A percentile compares a stretch with the other conserved stretches of the same genome.
These are phyloP conservation scores for Saccopteryx bilineata DNA, from an alignment of 2,113 vertebrate genomes.

Conservation along the genomic window DNA sequence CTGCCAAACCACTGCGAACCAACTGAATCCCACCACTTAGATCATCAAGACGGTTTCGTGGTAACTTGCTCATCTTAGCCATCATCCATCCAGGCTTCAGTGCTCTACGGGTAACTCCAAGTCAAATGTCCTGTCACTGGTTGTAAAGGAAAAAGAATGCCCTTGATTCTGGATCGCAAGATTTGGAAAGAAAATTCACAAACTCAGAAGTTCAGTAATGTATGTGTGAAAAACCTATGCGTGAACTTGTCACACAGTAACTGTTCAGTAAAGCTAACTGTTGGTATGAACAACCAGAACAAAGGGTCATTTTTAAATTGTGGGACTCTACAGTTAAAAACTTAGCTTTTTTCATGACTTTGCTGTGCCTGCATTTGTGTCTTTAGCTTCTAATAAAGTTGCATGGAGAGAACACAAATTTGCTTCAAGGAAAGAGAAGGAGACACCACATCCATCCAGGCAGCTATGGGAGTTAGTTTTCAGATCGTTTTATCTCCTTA, in stretches of 20 bases:
- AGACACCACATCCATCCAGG: not conserved
- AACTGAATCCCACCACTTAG: no score
- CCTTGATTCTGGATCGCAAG: not conserved
- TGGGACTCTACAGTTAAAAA: not conserved
- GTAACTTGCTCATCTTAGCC: not conserved
- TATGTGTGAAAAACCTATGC: not conserved
- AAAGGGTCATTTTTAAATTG: not conserved
- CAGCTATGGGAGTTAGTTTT: not conserved
- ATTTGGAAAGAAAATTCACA: not conserved
- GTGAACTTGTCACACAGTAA: not conserved
- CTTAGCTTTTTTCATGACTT: not conserved
- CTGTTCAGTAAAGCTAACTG: not conserved
- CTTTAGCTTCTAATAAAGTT: slow-evolving; percentile 3
- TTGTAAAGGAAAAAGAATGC: not conserved
- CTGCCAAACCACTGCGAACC: no score
- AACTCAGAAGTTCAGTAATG: not conserved
- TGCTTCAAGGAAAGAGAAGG: slow-evolving; percentile 54
- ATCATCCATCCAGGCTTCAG: not conserved
- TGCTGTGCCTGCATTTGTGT: not conserved
- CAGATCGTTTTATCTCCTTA: slow-evolving; percentile 39
- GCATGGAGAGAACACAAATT: not conserved
- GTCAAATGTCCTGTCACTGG: not conserved
- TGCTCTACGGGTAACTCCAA: not conserved
- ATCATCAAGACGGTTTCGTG: not conserved
- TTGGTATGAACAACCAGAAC: not conserved